Base-by-base conservation (phyloP, 2,888 invertebrate species). In the Chesias legatella region DNA sequence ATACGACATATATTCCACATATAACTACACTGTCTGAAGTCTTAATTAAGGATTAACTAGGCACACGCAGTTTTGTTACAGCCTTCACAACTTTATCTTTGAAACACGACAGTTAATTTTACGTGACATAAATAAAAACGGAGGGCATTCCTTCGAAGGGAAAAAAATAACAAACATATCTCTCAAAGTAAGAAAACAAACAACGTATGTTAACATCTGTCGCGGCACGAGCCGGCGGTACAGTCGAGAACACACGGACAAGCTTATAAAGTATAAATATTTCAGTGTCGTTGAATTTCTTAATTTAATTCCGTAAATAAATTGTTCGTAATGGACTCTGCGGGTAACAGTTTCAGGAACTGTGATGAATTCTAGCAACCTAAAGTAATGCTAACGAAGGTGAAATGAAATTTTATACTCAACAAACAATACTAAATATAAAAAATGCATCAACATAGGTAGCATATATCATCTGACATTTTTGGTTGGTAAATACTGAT, bases 131-230 rank as follows among this genome's bases (percentile, higher is more conserved):
- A 86, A 86, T 85, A 85, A 82, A 78, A 80, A 70, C 65, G 71
- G 73, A 65, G 66, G 64, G 72, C 72, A 64, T 70, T 72, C 68
- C 71, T 67, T 63, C 43, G 49, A 53, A 56, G 59, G 65, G 71
- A 73, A 76, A 74, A n/a, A 79, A 83, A 81, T 73, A 84, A 85
- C 81, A 85, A 82, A 85, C 85, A 86, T 84, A 84, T 85, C 83
- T 84, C 76, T 78, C 71, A 75, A 76, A 81, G 78, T 78, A 83
- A 75, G 84, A 84, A 83, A 85, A 86, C 86, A 86, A 85, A 85
- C 85, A 83, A 73, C 83, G 81, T 83, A 72, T 86, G 88, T 84
- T 86, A 83, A 83, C 88, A 88, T 86, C 85, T 86, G 88, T 86
- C 75, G 73, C 58, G 67, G 74, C 83, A 78, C 81, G 83, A 59